These are phyloP conservation scores for Pseudomyrmex dendroicus DNA, from an alignment of 1,140 invertebrate genomes.

Conservation along the genomic window DNA sequence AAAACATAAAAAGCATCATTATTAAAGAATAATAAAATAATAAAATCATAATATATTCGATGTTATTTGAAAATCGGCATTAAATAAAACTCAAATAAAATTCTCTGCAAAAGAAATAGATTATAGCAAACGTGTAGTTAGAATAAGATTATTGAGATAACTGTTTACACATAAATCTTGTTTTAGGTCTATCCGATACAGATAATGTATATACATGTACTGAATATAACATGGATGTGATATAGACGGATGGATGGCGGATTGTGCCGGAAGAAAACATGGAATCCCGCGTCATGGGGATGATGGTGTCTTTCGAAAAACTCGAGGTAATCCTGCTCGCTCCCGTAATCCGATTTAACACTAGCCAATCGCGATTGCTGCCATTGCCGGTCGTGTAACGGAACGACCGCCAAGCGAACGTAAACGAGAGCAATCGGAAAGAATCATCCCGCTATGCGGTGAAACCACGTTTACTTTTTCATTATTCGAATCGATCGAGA, in stretches of 20 bases:
- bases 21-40: too few relatives aligned
- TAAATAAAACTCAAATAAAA: background rate
- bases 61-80: background rate
- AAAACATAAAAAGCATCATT: too few relatives aligned
- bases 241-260: constrained; percentile 60
- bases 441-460: constrained; percentile 49
- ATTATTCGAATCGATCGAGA: constrained; percentile 52
- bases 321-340: constrained; percentile 69
- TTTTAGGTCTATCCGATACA: too few relatives aligned
- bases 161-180: too few relatives aligned
- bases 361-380: constrained; percentile 56
- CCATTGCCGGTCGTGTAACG: constrained; percentile 61
- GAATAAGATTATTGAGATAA: background rate
- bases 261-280: constrained; percentile 62
- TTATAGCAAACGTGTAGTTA: constrained; percentile 11
- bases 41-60: too few relatives aligned
- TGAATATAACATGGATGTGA: constrained; percentile 22
- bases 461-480: constrained; percentile 65
- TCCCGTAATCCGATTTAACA: constrained; percentile 75
- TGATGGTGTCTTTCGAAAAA: constrained; percentile 69
- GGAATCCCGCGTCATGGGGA: background rate
- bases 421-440: constrained; percentile 64
- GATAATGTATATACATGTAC: background rate
- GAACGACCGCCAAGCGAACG: constrained; percentile 55
- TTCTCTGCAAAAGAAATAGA: constrained; percentile 17